Evolutionary conservation across 1,140 invertebrate species (phyloP), one percentile per base, ranked within the genome.

Genomic region (Dysdera silvatica): DNA sequence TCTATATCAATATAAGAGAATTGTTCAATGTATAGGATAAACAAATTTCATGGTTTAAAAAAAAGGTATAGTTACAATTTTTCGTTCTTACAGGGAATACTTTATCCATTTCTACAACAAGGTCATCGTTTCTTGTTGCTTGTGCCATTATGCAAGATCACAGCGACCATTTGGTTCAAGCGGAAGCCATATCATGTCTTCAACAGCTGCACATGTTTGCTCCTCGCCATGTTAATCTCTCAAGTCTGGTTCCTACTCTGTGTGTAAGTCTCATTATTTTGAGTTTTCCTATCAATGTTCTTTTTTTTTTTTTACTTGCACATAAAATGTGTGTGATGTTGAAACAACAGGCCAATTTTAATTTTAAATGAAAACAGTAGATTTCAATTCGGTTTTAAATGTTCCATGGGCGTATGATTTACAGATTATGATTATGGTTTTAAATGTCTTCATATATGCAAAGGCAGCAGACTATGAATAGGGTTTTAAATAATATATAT

Each of bases 121-220:
- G 88, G 47, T 86, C 85, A 1, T 88, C 87, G 8, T 89, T 91
- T 74, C 75, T 90, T 10, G 77, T 80, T 48, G 81, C 82, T 26
- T 98, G 94, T 79, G 89, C 89, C 1, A 87, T 98, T 37, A 88
- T 99, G 82, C 88, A 94, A 73, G 88, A 91, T 72, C 90, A 95
- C 74, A 82, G 85, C 56, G 88, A 92, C 77, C 86, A 87, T 1
- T 78, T 93, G 18, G 92, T 98, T 2, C 89, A 97, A 77, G 90
- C 94, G 0, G 95, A 98, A 78, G 94, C 95, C 8, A 91, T 94
- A 12, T 86, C 88, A 28, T 98, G 95, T 74, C 82, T 98, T 37
- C 97, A 99, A 74, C 93, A 99, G 72, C 80, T 99, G 54, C 96
- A 99, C 80, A 81, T 99, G 74, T 99, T 99, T 80, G 94, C 94